Base-by-base conservation (phyloP, 2,113 vertebrate genomes). In the Centropristis striata region DNA sequence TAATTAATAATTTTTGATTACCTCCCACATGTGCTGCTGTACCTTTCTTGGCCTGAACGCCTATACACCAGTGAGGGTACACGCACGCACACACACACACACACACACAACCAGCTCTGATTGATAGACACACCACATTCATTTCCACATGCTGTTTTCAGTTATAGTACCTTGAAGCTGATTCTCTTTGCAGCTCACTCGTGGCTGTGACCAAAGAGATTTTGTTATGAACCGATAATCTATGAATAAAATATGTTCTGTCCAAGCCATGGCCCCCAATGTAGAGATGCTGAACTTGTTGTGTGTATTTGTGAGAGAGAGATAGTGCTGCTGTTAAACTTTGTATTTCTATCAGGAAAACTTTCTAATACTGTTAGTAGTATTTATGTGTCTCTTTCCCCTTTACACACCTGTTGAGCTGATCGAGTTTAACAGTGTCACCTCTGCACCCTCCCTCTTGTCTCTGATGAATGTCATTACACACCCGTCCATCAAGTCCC, bases 171-270 rank as follows among this genome's bases (percentile, higher is more conserved):
- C 67, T 77, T 80, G 59, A 80, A 71, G 65, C 23, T 27, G 50
- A 76, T 75, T 90, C 67, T 87, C 41, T 80, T 74, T 77, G 74
- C 72, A 61, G 73, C 67, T 47, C 71, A 70, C 70, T 75, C 39
- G 23, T 70, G 55, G 68, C 39, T 51, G 7, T 71, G 80, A 89
- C 80, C 85, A 92, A 91, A 91, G 82, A 90, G 88, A 93, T 87
- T 90, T 70, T 80, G 67, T 88, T 91, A 86, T 90, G 78, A 88
- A 67, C 76, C 72, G 59, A 60, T 85, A 65, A 80, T 63, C 68
- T 59, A 84, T 90, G 58, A 93, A 88, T 91, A 90, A 92, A 90
- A 86, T 47, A 90, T 86, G 51, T 41, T 58, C 0, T 15, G 54
- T 72, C 36, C 15, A 10, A 65, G 75, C 57, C 49, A 49, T 6